phyloP scores from a whole-genome alignment of 2,888 invertebrate species.

The Sarcophaga variegata region DNA sequence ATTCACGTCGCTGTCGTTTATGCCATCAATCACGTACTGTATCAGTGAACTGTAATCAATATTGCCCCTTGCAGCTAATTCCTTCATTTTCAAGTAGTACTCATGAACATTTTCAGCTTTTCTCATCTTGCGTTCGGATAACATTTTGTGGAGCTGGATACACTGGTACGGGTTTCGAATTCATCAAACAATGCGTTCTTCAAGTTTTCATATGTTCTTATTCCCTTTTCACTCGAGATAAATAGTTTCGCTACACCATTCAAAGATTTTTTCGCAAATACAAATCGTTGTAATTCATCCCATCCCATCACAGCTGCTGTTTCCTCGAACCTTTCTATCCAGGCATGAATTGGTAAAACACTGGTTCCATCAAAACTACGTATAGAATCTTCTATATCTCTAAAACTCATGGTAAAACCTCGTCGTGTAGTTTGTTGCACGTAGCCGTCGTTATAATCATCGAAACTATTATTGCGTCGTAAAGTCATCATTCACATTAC shows the following conservation, averaged over 20 bases:
- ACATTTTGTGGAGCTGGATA: constrained; percentile 58
- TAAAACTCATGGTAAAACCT: too few species aligned
- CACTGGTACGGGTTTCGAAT: neutral
- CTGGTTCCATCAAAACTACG: too few species aligned
- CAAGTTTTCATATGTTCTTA: too few species aligned
- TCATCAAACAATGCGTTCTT: too few species aligned
- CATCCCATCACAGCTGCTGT: constrained; percentile 55
- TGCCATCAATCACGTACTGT: constrained; percentile 79
- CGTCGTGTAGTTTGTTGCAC: too few species aligned
- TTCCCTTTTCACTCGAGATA: too few species aligned
- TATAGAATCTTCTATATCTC: too few species aligned
- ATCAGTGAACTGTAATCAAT: constrained; percentile 77
- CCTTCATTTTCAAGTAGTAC: constrained; percentile 78
- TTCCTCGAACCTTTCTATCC: constrained; percentile 57
- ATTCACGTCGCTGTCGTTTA: constrained; percentile 71
- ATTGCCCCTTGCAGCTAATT: constrained; percentile 76
- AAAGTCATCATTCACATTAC: too few species aligned
- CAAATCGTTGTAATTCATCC: constrained; percentile 58
- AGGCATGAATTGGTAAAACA: constrained; percentile 20
- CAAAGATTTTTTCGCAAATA: constrained; percentile 62
- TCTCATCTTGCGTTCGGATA: constrained; percentile 73
- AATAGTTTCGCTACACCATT: constrained; percentile 15
- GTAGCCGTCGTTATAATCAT: too few species aligned
- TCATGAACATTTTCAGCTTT: constrained; percentile 76
- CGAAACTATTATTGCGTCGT: too few species aligned